Conservation (phyloP, 2,888 invertebrate species). For the Cryptophagus acutangulus region DNA sequence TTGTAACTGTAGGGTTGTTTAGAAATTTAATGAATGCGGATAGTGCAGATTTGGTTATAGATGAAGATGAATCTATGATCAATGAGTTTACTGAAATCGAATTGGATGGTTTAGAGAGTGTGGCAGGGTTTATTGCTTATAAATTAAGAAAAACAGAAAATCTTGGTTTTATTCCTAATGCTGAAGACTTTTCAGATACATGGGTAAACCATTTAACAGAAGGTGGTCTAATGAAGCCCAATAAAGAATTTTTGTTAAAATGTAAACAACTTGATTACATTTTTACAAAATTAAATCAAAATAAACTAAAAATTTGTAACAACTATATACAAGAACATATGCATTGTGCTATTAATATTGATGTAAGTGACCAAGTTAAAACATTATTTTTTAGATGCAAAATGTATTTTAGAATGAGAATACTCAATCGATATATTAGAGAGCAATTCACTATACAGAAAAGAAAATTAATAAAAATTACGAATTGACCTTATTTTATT, state of each 20-base stretch:
- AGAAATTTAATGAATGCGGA: background rate
- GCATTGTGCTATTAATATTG: constrained; percentile 3
- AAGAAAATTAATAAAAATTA: no score
- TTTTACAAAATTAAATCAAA: constrained; percentile 16
- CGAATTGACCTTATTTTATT: no score
- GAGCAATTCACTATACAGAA: no score
- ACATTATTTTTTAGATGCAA: constrained; percentile 18
- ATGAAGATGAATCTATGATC: background rate
- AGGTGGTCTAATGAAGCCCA: constrained; percentile 19
- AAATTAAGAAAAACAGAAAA: constrained; percentile 21
- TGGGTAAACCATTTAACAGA: constrained; percentile 22
- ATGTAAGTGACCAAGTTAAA: constrained; percentile 13
- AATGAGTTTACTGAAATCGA: background rate
- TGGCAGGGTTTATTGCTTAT: constrained; percentile 26
- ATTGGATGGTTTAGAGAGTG: constrained; percentile 27
- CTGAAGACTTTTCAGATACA: constrained; percentile 14
- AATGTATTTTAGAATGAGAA: constrained; percentile 17
- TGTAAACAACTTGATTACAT: constrained; percentile 16
- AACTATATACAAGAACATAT: constrained; percentile 3
- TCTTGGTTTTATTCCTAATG: constrained; percentile 19
- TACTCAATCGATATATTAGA: no score
- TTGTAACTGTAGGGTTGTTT: background rate
- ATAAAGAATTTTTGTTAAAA: constrained; percentile 15
- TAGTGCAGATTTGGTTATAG: background rate
- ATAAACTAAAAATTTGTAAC: constrained; percentile 15